phyloP scores from a whole-genome alignment of 2,113 vertebrate species.

The Nycticryphes semicollaris region DNA sequence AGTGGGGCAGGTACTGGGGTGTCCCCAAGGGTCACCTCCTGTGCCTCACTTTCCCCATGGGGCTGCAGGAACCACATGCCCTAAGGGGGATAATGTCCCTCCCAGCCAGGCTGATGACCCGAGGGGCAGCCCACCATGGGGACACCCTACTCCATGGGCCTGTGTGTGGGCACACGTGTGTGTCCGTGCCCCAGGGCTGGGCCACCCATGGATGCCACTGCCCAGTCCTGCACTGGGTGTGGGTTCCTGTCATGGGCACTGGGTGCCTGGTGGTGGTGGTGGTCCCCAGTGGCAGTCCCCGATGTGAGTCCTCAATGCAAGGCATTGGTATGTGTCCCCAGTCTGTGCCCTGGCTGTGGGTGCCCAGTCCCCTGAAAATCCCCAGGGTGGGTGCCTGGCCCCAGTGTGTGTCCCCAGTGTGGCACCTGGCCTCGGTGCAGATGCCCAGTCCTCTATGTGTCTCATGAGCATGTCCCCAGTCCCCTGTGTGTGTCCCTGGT shows the following conservation, averaged over 20 bases:
- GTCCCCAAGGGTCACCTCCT: rapidly evolving
- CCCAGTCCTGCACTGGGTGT: rapidly evolving
- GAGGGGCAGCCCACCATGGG: rapidly evolving
- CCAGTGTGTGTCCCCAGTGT: rapidly evolving
- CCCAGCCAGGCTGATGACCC: background rate
- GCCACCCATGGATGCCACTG: background rate
- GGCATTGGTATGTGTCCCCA: background rate
- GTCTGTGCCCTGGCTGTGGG: no score
- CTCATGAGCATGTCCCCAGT: background rate
- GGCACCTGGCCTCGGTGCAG: no score
- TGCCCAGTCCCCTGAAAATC: background rate
- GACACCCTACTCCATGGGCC: no score
- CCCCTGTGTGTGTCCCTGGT: rapidly evolving
- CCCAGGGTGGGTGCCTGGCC: background rate
- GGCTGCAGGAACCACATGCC: background rate
- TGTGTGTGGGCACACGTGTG: background rate
- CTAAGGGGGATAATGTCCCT: background rate
- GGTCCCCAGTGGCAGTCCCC: no score
- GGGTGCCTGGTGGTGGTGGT: background rate
- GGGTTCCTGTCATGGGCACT: background rate
- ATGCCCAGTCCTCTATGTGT: background rate
- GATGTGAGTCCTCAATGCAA: no score
- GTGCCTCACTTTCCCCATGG: background rate
- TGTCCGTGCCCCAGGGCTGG: background rate
- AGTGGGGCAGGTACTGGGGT: rapidly evolving